These are phyloP conservation scores for Naso thynnoides DNA, from an alignment of 2,797 vertebrate species.

Conservation along the genomic window DNA sequence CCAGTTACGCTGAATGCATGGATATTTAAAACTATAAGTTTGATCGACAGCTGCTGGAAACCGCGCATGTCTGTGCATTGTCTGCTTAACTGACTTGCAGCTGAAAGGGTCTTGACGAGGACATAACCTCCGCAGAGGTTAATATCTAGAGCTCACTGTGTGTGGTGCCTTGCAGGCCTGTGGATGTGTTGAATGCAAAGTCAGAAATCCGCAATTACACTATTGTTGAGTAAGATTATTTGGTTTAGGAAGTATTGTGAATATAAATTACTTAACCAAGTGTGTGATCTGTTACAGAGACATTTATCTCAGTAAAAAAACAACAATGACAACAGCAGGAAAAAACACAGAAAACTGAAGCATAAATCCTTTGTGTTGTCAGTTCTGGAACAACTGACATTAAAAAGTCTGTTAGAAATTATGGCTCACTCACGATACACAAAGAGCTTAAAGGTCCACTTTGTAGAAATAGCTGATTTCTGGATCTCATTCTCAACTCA, in stretches of 20 bases:
- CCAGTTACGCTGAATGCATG: constrained; percentile 58
- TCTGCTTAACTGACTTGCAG: constrained; percentile 49
- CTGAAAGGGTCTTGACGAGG: constrained; percentile 47
- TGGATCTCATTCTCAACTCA: no score
- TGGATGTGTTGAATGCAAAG: constrained; percentile 50
- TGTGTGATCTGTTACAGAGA: constrained; percentile 45
- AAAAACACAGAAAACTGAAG: constrained; percentile 25
- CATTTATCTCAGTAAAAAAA: constrained; percentile 51
- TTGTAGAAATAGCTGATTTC: no score
- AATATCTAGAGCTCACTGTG: constrained; percentile 44
- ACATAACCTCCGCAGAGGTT: constrained; percentile 53
- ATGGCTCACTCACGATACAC: neutral
- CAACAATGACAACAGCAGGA: constrained; percentile 27
- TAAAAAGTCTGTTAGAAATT: neutral
- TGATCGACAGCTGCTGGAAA: constrained; percentile 67
- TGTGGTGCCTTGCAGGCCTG: constrained; percentile 45
- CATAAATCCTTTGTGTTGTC: constrained; percentile 20
- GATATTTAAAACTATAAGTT: constrained; percentile 50
- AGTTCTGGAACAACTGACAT: constrained; percentile 4
- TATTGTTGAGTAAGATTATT: constrained; percentile 68
- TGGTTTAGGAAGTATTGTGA: constrained; percentile 49
- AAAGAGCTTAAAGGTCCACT: no score
- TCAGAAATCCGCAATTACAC: constrained; percentile 71
- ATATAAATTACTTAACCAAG: constrained; percentile 58
- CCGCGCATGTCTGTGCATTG: constrained; percentile 57